A percentile compares a stretch with the other conserved stretches of the same genome.
phyloP scores from a whole-genome alignment of 2,797 vertebrate species.

The Lerista edwardsae region DNA sequence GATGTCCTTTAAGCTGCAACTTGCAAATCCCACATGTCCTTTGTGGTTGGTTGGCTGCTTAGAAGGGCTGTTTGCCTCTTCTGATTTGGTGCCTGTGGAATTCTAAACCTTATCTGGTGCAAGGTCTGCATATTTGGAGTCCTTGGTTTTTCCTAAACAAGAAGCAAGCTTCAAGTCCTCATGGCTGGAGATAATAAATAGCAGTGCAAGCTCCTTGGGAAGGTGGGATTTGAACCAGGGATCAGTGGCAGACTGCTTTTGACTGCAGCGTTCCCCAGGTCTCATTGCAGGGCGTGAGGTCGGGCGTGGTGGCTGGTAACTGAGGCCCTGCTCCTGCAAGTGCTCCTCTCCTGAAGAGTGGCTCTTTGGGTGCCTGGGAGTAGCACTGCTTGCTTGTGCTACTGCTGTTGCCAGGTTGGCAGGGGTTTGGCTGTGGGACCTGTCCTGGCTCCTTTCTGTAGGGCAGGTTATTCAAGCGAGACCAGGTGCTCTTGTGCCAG shows the following conservation, averaged over 20 bases:
- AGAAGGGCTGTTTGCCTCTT: not conserved
- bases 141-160: not conserved
- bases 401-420: not conserved
- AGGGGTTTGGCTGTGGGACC: not conserved
- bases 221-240: too few relatives aligned
- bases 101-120: not conserved
- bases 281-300: not conserved
- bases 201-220: too few relatives aligned
- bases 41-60: fast-evolving
- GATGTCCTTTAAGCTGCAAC: not conserved
- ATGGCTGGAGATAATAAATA: too few relatives aligned
- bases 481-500: not conserved
- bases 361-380: too few relatives aligned
- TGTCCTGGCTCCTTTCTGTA: not conserved
- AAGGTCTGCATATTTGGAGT: not conserved
- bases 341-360: too few relatives aligned
- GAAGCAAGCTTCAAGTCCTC: not conserved
- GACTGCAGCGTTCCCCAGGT: not conserved
- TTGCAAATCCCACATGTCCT: fast-evolving
- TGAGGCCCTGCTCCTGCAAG: too few relatives aligned
- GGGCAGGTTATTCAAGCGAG: not conserved
- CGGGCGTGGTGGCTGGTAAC: not conserved
- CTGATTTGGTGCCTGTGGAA: not conserved
- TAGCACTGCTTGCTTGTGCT: not conserved
- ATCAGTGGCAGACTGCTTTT: not conserved